Evolutionary conservation across 1,140 invertebrate genomes (phyloP).

Genomic region (Drosophila auraria): DNA sequence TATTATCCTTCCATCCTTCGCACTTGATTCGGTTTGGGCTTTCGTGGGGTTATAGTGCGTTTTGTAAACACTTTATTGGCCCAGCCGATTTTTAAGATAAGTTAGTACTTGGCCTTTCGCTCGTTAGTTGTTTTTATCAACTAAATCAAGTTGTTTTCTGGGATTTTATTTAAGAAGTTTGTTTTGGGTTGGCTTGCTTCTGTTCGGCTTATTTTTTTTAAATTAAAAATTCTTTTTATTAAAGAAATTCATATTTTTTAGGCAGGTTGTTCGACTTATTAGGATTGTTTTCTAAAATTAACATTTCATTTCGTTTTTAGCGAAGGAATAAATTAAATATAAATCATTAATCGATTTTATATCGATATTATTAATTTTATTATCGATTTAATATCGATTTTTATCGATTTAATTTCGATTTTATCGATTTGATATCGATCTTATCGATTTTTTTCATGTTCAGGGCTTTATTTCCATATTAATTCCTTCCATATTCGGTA

Average conservation of each 20-base stretch:
- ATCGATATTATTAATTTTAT: no score
- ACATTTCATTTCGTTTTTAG: no score
- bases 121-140: neutral
- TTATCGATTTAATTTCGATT: neutral
- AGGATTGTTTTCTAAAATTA: no score
- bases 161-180: no score
- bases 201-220: no score
- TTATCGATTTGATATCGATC: neutral
- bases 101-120: neutral
- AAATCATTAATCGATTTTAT: no score
- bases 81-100: constrained; percentile 18
- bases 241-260: no score
- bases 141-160: neutral
- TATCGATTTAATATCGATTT: neutral
- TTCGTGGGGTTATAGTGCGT: neutral
- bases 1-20: constrained; percentile 6
- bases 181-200: neutral
- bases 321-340: no score
- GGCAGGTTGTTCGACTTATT: no score
- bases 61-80: constrained; percentile 19
- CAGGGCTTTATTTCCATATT: neutral
- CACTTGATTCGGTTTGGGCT: constrained; percentile 8
- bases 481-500: no score
- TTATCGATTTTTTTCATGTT: neutral
- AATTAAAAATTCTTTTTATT: no score